Evolutionary conservation across 2,888 invertebrate species (phyloP), one percentile per base, ranked within the genome.

Genomic region (Beris chalybata): DNA sequence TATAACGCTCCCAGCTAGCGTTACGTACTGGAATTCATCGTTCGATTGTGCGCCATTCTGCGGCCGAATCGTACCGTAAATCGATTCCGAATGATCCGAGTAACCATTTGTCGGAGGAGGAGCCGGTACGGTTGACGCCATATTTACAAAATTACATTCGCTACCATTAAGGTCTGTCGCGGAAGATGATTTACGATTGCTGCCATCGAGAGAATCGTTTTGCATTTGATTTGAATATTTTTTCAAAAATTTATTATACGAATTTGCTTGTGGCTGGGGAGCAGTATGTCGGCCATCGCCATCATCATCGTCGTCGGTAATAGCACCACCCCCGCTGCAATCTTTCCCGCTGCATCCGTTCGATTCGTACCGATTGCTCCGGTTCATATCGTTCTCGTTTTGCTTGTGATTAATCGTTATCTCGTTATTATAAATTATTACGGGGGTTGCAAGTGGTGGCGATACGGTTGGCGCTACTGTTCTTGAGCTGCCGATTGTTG

Each of bases 1-100:
- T 70, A 81, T 81, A 68, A 81, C 78, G 70, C 78, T 79, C 70
- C 81, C 81, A 67, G 79, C 77, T 57, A 79, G 71, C 65, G 81
- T 81, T 63, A 79, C 77, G 71, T 80, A 81, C 70, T 77, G 76
- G 67, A 81, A 80, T 30, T 59, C 59, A 38, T 77, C 76, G 67
- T 77, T 76, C 48, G 70, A 61, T 61, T 68, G 69, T 66, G 54
- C 64, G 66, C 65, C 69, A 31, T 55, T 55, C 38, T 67, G 64
- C 15, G 69, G 64, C 63, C 69, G 69, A 58, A 70, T 70, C 57
- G 67, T 71, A 47, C 73, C 72, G 59, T 71, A 71, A 52, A 71
- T 69, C 58, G 72, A 66, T 30, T 72, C 73, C 44, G 68, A 11
- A 50, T 13, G 29, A 12, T 61, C 52, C 11, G 13, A 12, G 50